Evolutionary conservation across 2,888 invertebrate genomes (phyloP), one percentile per base, ranked within the genome.

Genomic region (Onchidella celtica): DNA sequence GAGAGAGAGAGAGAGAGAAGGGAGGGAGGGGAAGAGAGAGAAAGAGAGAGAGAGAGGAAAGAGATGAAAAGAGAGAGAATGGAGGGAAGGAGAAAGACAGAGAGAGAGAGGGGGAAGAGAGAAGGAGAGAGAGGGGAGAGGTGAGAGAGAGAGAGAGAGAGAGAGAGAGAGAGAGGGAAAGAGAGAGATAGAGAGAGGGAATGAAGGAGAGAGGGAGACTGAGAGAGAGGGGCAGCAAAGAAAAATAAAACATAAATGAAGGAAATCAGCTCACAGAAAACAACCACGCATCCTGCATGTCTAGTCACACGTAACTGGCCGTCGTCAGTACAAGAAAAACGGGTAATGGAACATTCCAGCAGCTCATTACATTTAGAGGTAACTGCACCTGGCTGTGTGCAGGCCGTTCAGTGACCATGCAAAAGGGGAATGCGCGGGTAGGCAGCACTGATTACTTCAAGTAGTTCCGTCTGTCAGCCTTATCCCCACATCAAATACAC

Each of bases 101-200:
- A 38, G 40, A 69, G 14, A 24, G 47, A 47, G 17, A 6, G 47
- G 47, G 17, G 6, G 47, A 6, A 47, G 47, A 47, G 47, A 47
- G 47, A 47, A 61, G 4, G 9, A 17, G 61, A n/a, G 61, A 17
- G n/a, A 9, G 61, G n/a, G 6, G 61, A 24, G n/a, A 61, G 21
- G 32, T 3, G 57, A n/a, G 32, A n/a, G 32, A 55, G 32, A 21
- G 55, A 66, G 32, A 32, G 59, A 59, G 73, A 59, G 59, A 59
- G 57, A 59, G 27, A n/a, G 59, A 9, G 73, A 24, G 70, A 70
- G 70, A 47, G 70, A 70, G 70, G 47, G 70, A 47, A 47, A 70
- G 70, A 70, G 47, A 70, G 40, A 47, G 70, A 70, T 40, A 70
- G 70, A 70, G 70, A 70, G 70, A 70, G 47, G 24, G 70, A 40